These are phyloP conservation scores for Lasioglossum baleicum DNA, from an alignment of 1,140 invertebrate genomes.

Conservation along the genomic window DNA sequence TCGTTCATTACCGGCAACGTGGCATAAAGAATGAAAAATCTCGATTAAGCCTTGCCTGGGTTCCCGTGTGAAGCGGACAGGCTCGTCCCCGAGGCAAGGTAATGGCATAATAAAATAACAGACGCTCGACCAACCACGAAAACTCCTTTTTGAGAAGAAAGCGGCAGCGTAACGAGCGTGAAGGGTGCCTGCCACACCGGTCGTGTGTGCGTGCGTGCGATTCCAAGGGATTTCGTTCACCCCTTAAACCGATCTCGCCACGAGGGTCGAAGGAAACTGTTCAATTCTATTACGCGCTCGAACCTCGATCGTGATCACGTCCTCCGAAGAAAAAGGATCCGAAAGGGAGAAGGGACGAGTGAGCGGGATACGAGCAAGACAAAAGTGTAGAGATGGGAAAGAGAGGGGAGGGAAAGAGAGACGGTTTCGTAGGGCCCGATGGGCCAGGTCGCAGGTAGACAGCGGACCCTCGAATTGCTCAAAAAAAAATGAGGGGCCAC, in stretches of 20 bases:
- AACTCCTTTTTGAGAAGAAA: not conserved
- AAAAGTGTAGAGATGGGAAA: conserved; percentile 1
- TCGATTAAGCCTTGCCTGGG: not conserved
- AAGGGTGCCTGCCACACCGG: not conserved
- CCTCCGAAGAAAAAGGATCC: conserved; percentile 28
- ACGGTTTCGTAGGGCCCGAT: conserved; percentile 45
- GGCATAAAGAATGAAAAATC: not conserved
- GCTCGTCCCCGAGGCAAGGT: not conserved
- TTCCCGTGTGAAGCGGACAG: not conserved
- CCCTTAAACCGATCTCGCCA: conserved; percentile 34
- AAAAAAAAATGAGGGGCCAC: conserved; percentile 62
- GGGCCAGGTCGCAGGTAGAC: conserved; percentile 59
- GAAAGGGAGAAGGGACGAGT: conserved; percentile 25
- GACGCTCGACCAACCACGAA: not conserved
- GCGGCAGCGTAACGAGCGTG: conserved; percentile 3
- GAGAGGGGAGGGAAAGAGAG: not conserved
- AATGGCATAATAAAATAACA: conserved; percentile 1
- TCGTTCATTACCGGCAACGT: not conserved
- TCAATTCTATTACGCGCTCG: conserved; percentile 64
- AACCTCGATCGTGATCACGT: conserved; percentile 58
- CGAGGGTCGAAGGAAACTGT: conserved; percentile 56
- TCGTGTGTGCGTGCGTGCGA: not conserved
- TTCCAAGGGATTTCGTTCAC: conserved; percentile 1
- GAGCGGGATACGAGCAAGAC: conserved; percentile 35
- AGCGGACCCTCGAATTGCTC: conserved; percentile 58